A percentile compares a stretch with the other conserved stretches of the same genome.
Conservation (phyloP, 2,797 vertebrate genomes). For the Miichthys miiuy region DNA sequence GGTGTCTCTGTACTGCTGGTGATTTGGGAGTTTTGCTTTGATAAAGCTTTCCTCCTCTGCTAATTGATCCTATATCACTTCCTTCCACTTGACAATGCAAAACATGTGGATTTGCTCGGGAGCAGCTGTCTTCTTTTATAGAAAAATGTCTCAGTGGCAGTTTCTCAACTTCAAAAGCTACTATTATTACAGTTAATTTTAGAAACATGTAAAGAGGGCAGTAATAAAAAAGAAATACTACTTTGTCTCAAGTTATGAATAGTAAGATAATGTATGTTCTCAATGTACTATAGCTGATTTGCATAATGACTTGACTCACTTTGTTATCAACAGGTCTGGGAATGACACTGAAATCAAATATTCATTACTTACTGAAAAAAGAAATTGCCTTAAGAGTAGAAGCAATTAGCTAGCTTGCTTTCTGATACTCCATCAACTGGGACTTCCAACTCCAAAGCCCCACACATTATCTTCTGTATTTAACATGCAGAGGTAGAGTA, state of each 20-base stretch:
- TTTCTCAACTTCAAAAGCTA: constrained; percentile 33
- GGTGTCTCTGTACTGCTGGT: constrained; percentile 57
- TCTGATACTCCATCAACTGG: not conserved
- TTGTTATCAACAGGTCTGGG: constrained; percentile 12
- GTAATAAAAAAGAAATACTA: constrained; percentile 17
- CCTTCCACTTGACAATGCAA: constrained; percentile 53
- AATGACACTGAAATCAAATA: not conserved
- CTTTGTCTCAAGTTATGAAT: constrained; percentile 13
- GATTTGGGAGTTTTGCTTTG: constrained; percentile 52
- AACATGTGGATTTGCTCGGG: constrained; percentile 65
- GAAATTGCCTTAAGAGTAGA: not conserved
- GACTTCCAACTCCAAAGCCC: not conserved
- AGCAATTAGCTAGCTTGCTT: constrained; percentile 2
- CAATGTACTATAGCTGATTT: constrained; percentile 33
- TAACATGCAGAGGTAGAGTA: not conserved
- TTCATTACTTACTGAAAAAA: not conserved
- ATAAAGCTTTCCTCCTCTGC: constrained; percentile 51
- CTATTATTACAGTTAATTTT: constrained; percentile 26
- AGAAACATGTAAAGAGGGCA: constrained; percentile 33
- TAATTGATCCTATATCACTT: constrained; percentile 61
- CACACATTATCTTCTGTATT: not conserved
- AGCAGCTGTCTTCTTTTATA: constrained; percentile 64
- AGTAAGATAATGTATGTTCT: not conserved
- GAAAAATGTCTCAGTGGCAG: constrained; percentile 27
- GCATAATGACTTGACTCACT: constrained; percentile 19